Evolutionary conservation across 2,888 invertebrate genomes (phyloP), one percentile per base, ranked within the genome.

Genomic region (Steinernema scapterisci): DNA sequence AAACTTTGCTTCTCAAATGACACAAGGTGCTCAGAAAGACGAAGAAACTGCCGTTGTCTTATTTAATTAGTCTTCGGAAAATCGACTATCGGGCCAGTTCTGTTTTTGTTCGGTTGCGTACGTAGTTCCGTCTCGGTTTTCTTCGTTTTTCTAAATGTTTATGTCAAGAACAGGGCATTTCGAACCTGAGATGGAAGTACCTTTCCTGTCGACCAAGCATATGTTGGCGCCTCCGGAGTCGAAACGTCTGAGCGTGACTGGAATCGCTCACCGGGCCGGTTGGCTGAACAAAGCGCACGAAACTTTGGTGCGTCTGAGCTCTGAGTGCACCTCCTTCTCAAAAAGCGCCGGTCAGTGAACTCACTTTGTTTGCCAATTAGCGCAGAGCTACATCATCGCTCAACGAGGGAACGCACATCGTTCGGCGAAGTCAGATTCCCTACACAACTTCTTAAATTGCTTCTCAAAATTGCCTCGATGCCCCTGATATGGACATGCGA

Each of bases 211-310:
- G 23, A 21, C 54, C 25, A 21, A 54, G 21, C 48, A 48, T 6
- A 54, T 54, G 51, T 7, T 51, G 54, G 21, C 25, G 2, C 25
- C 54, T 7, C n/a, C 63, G 16, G 63, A 31, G 25, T 3, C 63
- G 1, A 25, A 25, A 31, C 63, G 63, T 13, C 63, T 63, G 31
- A 63, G 63, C 63, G 31, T 63, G 11, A 11, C 38, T 63, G 63
- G 63, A 63, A 63, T 7, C 63, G 6, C 63, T 7, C 63, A 25
- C 16, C 63, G 63, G 1, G 31, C 31, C 7, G 63, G 63, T 31
- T 63, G 63, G 63, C 63, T 63, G 31, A 63, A 31, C 63, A 63
- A 7, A 31, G 63, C 63, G 16, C 63, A 63, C 13, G 31, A 63
- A 25, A 63, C 63, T 13, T 13, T 63, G 16, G 63, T 63, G 31